A percentile compares a stretch with the other conserved stretches of the same genome.
These are phyloP conservation scores for Anoura caudifer DNA, from an alignment of 2,113 vertebrate genomes.

Conservation along the genomic window DNA sequence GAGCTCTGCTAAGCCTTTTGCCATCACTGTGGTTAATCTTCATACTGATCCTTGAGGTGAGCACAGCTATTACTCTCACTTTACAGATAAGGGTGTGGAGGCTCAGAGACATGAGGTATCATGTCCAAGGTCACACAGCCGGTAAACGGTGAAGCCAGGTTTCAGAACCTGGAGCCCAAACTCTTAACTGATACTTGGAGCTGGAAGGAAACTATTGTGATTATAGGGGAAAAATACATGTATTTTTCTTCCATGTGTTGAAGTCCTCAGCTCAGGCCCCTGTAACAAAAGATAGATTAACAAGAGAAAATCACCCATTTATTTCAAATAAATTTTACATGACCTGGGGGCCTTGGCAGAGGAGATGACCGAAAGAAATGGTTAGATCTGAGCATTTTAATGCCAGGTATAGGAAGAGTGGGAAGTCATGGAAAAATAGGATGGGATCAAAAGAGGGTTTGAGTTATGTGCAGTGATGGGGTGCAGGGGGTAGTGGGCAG, in stretches of 20 bases:
- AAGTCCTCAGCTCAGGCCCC: neutral
- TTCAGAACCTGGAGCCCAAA: neutral
- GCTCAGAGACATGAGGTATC: neutral
- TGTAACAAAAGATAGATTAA: neutral
- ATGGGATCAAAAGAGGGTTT: neutral
- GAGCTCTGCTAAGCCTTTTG: neutral
- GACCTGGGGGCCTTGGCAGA: neutral
- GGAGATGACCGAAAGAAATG: neutral
- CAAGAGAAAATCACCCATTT: neutral
- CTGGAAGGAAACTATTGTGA: neutral
- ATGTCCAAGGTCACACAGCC: neutral
- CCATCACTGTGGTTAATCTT: accelerated
- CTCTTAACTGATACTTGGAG: neutral
- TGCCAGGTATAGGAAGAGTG: neutral
- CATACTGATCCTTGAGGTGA: accelerated
- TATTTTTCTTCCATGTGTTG: neutral
- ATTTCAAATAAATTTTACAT: neutral
- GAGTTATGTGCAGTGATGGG: too few relatives aligned
- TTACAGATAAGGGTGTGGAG: neutral
- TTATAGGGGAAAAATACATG: neutral
- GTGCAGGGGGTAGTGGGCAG: too few relatives aligned
- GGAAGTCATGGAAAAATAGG: neutral
- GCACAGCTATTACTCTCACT: neutral
- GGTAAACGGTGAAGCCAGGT: neutral
- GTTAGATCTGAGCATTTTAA: neutral